Conservation (phyloP, 2,888 invertebrate genomes). For the Xestobium rufovillosum region DNA sequence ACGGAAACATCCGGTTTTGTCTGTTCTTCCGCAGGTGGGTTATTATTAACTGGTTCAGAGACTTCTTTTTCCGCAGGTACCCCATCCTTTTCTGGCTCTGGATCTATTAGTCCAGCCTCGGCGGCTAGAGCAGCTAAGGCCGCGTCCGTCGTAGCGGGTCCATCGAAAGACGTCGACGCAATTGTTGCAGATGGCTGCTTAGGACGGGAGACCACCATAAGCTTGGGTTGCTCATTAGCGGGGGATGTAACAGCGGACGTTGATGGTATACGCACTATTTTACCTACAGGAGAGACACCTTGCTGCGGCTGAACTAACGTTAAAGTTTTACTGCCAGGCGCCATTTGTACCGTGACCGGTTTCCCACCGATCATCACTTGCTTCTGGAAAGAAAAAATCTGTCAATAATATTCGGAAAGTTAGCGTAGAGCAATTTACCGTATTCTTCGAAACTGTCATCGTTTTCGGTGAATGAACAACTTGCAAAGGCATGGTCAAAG, state of each 20-base stretch:
- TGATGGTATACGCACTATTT: conserved; percentile 39
- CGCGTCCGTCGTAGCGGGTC: conserved; percentile 55
- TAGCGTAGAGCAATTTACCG: conserved; percentile 30
- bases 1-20: conserved; percentile 18
- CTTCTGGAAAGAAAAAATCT: conserved; percentile 41
- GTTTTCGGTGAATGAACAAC: conserved; percentile 49
- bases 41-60: conserved; percentile 8
- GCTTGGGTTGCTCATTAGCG: conserved; percentile 38
- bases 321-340: conserved; percentile 55
- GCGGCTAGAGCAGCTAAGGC: conserved; percentile 55
- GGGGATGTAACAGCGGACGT: conserved; percentile 28
- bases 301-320: conserved; percentile 47
- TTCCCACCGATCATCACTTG: conserved; percentile 62
- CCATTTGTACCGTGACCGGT: conserved; percentile 65
- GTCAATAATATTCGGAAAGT: background rate
- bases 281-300: conserved; percentile 31
- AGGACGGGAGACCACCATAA: conserved; percentile 47
- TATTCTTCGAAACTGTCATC: conserved; percentile 53
- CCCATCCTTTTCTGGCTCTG: conserved; percentile 37
- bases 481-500: conserved; percentile 54
- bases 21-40: conserved; percentile 8
- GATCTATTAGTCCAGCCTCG: conserved; percentile 54
- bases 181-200: conserved; percentile 52
- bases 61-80: conserved; percentile 17
- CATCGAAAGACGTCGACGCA: conserved; percentile 48